These are phyloP conservation scores for Typhlichthys subterraneus DNA, from an alignment of 2,797 vertebrate species.

Conservation along the genomic window DNA sequence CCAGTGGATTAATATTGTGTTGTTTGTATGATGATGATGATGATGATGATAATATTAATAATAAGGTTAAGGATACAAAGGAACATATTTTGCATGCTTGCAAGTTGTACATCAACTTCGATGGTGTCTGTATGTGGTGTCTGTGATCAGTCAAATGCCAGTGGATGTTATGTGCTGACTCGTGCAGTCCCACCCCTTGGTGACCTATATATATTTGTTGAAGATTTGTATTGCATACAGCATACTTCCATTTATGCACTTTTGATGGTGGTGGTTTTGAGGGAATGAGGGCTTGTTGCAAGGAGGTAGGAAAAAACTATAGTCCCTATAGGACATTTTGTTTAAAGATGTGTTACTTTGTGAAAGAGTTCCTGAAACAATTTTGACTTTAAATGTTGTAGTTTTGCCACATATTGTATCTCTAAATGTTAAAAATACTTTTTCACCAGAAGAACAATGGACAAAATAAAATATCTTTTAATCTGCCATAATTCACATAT, in stretches of 20 bases:
- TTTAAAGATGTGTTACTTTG: conserved; percentile 58
- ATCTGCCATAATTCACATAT: conserved; percentile 34
- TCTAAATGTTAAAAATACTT: conserved; percentile 38
- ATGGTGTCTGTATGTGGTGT: conserved; percentile 54
- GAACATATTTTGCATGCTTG: conserved; percentile 65
- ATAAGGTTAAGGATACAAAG: conserved; percentile 47
- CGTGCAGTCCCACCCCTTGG: conserved; percentile 51
- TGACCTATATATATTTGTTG: conserved; percentile 66
- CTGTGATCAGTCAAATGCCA: conserved; percentile 65
- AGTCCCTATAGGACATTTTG: conserved; percentile 29
- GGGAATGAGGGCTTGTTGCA: conserved; percentile 69
- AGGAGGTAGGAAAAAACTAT: conserved; percentile 55
- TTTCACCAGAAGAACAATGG: conserved; percentile 24
- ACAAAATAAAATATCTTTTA: conserved; percentile 14
- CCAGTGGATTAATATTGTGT: conserved; percentile 59
- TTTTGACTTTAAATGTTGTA: conserved; percentile 42
- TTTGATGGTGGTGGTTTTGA: conserved; percentile 69
- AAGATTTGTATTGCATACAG: conserved; percentile 61
- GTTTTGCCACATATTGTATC: conserved; percentile 46
- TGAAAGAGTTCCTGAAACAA: conserved; percentile 55
- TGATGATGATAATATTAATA: conserved; percentile 13
- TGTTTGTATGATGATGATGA: conserved; percentile 39
- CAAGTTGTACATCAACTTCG: conserved; percentile 21
- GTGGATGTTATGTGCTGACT: conserved; percentile 56
- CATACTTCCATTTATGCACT: conserved; percentile 78